Base-by-base conservation (phyloP, 2,797 vertebrate genomes). In the Sebastiscus albofasciatus region DNA sequence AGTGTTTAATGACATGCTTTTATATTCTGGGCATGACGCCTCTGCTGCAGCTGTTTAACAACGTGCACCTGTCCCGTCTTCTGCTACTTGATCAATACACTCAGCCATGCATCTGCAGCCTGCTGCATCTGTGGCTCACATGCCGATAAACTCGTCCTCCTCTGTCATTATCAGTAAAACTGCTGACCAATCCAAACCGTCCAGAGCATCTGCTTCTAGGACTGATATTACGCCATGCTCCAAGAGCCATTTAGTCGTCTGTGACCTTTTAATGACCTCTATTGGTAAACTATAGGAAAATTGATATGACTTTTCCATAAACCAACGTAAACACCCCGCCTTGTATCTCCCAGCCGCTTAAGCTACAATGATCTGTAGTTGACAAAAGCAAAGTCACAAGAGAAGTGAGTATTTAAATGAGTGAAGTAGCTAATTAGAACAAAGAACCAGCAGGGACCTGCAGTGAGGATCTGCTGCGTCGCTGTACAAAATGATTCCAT, bases 21-120 rank as follows among this genome's bases (percentile, higher is more conserved):
- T 84, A 84, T 78, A 92, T 93, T 92, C 89, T 9, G 82, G 81
- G 83, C 87, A 78, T 79, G 78, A 24, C 13, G 61, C 85, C 85
- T 29, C 55, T 75, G 78, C 82, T 84, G 83, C 84, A 82, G 81
- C 84, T 88, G 88, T 84, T 85, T 72, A 83, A 88, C 79, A 84
- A n/a, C 24, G 83, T 76, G 77, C 86, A 92, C 85, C 89, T 92
- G 87, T 86, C 82, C 70, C 18, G 0, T 67, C 71, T 20, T 56
- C 79, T 54, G 49, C 77, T 77, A 33, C n/a, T 13, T 83, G 76
- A 90, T 89, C 90, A 79, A 89, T 86, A 83, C 68, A 8, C 49
- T 10, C 54, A 2, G 13, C 65, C 59, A 14, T 68, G 72, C 75
- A 58, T 71, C 67, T 71, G 77, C 87, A 81, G 79, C 72, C 26